Evolutionary conservation across 30 jellyfish, hydroid and myxozoan genomes (phyloP), one percentile per base, ranked within the genome.

Genomic region (Morbakka virulenta): DNA sequence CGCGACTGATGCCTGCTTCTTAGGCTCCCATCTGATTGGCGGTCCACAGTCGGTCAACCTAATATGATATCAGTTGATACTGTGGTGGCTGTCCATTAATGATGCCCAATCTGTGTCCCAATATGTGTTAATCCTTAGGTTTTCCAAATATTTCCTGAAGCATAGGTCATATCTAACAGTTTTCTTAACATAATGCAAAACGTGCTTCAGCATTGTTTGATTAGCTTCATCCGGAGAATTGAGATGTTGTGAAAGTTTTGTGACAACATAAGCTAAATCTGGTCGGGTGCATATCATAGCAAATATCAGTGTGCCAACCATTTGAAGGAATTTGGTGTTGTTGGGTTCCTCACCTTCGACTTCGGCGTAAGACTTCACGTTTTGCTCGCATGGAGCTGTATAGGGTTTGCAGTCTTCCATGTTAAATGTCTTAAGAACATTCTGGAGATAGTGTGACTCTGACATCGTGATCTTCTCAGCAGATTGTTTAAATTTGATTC

Each of bases 31-130:
- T 17, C 82, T 70, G 32, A 70, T n/a, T n/a, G n/a, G n/a, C n/a
- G n/a, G n/a, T n/a, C n/a, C n/a, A n/a, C n/a, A n/a, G n/a, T 28
- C 23, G n/a, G 12, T 27, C 9, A 79, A 49, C 22, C 82, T 33
- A 17, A 70, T 20, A 47, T 33, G 13, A 57, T 76, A 76, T 6
- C 88, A 78, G 12, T 70, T 1, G 14, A 76, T 64, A 30, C 88
- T 76, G 52, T 30, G 81, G 9, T 85, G 69, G 34, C 68, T 85
- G 0, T 20, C 66, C 0, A 14, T 4, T 2, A 85, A 79, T 0
- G 91, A 67, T 3, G 77, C 91, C 91, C 91, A 66, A 30, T 67
- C 91, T 3, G 91, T 67, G 51, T 79, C 91, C 67, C 91, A 49
- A 25, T 32, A 35, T 2, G 83, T 66, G 25, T 17, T 4, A 4